Base-by-base conservation (phyloP, 2,888 invertebrate genomes). In the Drosophila falleni region DNA sequence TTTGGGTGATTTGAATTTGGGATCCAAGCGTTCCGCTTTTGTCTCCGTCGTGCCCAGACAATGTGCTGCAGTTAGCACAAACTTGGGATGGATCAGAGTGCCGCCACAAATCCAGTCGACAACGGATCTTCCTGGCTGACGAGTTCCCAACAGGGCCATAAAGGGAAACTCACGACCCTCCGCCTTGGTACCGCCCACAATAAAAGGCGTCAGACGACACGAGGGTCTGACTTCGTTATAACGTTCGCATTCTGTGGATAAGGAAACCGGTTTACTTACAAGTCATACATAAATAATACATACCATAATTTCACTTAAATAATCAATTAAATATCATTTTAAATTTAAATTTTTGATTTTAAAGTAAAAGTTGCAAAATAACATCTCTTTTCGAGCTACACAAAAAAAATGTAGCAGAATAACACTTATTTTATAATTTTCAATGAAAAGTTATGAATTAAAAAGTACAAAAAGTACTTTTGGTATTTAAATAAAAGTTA, bases 41-140 rank as follows among this genome's bases (percentile, higher is more conserved):
- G 39, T 67, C 26, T 80, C 74, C 11, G 0, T 31, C 8, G 81
- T 79, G 19, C 70, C 73, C 31, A 92, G 78, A 71, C 95, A 95
- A 82, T 95, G 95, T 0, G 94, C 95, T 3, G 95, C 95, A 0
- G 95, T 94, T 4, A 95, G 84, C 15, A 95, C 93, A 89, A 93
- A 94, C 54, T 90, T 90, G 3, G 93, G 92, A 54, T 94, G 94
- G 26, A 95, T 93, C 33, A 95, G 84, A 1, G 94, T 93, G 4
- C 95, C 95, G 1, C 95, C 95, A 81, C 95, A 95, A 5, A 70
- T 63, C 93, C 93, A 94, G 0, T 53, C 46, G 2, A 77, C 70
- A 31, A 47, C 66, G 0, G 81, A 31, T 6, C 56, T 50, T 9
- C 46, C 39, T 0, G 58, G 71, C 15, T 47, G 10, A 0, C 60